Evolutionary conservation across 2,113 vertebrate species (phyloP).

Genomic region (Antennarius striatus): DNA sequence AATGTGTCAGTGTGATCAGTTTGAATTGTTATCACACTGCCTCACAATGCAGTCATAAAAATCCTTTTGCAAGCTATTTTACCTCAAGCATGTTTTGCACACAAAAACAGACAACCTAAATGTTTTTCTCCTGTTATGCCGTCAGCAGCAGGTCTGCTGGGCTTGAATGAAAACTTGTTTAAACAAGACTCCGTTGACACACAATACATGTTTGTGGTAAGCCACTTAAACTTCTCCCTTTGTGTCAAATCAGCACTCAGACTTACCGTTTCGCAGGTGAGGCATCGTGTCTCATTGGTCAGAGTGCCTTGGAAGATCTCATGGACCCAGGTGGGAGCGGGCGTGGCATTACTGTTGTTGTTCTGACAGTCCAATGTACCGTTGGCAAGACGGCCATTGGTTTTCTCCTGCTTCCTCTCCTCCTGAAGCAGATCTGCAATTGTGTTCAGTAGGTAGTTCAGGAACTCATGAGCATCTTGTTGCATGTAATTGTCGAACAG

Average conservation of each 20-base stretch:
- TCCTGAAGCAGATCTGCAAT: conserved; percentile 97
- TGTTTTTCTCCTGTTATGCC: not conserved
- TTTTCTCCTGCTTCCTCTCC: conserved; percentile 95
- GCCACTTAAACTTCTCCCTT: not conserved
- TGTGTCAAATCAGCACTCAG: not conserved
- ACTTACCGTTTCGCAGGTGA: conserved; percentile 96
- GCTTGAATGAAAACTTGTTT: conserved; percentile 7
- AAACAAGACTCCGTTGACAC: conserved; percentile 7
- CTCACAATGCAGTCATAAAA: not conserved
- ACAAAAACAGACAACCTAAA: too few species aligned
- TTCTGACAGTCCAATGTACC: conserved; percentile 89
- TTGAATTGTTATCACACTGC: not conserved
- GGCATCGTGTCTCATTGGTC: conserved; percentile 97
- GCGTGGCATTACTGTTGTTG: conserved; percentile 82
- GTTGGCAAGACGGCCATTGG: conserved; percentile 94
- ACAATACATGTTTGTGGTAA: not conserved
- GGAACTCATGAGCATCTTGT: conserved; percentile 97
- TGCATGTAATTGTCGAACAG: conserved; percentile 99
- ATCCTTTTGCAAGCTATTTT: not conserved
- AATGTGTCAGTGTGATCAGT: not conserved
- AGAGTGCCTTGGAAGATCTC: conserved; percentile 99
- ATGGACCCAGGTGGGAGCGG: conserved; percentile 95
- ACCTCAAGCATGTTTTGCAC: conserved; percentile 2
- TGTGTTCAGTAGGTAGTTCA: conserved; percentile 98
- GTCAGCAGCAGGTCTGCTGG: not conserved